phyloP scores from a whole-genome alignment of 2,888 invertebrate species.

The Formica aserva region DNA sequence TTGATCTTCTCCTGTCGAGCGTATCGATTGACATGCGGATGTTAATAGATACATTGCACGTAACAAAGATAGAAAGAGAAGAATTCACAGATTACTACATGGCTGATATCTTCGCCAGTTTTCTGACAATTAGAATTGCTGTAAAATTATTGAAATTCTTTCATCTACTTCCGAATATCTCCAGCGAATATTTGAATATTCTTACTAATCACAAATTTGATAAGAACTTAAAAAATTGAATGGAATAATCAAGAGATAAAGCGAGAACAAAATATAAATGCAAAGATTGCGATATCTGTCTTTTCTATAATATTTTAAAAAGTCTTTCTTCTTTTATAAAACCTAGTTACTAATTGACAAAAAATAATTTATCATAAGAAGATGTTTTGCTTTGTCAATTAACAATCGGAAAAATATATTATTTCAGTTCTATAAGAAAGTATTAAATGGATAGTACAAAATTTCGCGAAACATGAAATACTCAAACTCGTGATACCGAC shows the following conservation, averaged over 20 bases:
- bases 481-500: not conserved
- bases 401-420: not conserved
- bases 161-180: not conserved
- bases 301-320: not conserved
- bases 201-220: not conserved
- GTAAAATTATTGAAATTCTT: not conserved
- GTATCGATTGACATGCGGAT: slow-evolving; percentile 5
- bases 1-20: slow-evolving; percentile 14
- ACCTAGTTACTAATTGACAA: not conserved
- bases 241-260: not conserved
- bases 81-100: too few relatives aligned
- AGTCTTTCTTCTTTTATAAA: not conserved
- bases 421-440: not conserved
- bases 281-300: not conserved
- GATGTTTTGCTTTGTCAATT: not conserved
- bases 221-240: not conserved
- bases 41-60: not conserved
- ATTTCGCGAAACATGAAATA: not conserved
- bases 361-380: not conserved
- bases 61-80: not conserved
- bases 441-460: not conserved
- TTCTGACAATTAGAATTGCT: not conserved
- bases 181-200: not conserved
- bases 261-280: not conserved
- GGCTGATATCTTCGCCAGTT: too few relatives aligned